Conservation (phyloP, 2,888 invertebrate genomes). For the Microctonus hyperodae region DNA sequence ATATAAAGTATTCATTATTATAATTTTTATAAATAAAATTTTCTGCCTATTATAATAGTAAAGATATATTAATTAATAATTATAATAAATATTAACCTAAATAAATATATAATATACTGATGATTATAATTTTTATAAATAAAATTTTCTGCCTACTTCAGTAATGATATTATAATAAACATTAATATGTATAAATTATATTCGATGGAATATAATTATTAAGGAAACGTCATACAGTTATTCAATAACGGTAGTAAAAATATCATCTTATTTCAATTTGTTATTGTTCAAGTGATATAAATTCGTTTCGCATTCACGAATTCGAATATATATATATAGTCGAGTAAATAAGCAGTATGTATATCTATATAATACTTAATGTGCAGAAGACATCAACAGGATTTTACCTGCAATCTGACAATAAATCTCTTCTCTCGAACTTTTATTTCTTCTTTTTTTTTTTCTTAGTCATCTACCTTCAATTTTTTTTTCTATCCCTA, state of each 20-base stretch:
- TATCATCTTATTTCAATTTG: slow-evolving; percentile 16
- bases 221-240: slow-evolving; percentile 31
- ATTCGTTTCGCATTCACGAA: slow-evolving; percentile 5
- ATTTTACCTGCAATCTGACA: slow-evolving; percentile 42
- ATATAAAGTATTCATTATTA: too few species aligned
- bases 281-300: neutral
- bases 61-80: too few species aligned
- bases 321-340: neutral
- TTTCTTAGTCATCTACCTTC: neutral
- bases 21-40: too few species aligned
- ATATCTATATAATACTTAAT: too few species aligned
- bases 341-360: slow-evolving; percentile 14
- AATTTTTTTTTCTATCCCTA: slow-evolving; percentile 20
- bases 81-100: too few species aligned
- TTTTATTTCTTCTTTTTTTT: slow-evolving; percentile 28
- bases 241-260: slow-evolving; percentile 37
- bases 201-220: neutral
- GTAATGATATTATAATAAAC: too few species aligned
- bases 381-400: slow-evolving; percentile 18
- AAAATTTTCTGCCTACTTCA: too few species aligned
- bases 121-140: too few species aligned
- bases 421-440: slow-evolving; percentile 37
- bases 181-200: neutral
- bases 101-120: too few species aligned
- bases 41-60: too few species aligned